phyloP scores from a whole-genome alignment of 2,797 vertebrate genomes.

The Sebastes hopkinsi region DNA sequence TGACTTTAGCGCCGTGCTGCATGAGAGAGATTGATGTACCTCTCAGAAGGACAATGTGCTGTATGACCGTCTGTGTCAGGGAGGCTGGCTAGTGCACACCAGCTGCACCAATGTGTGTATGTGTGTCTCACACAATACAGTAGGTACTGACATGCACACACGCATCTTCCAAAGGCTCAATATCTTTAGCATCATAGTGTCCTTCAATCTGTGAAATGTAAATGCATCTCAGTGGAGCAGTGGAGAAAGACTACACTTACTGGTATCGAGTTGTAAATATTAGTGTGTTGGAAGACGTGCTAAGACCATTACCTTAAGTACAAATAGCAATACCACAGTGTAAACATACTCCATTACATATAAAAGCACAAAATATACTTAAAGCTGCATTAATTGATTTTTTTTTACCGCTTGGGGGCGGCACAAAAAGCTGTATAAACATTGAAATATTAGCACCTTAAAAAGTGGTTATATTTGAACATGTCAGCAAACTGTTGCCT shows the following conservation, averaged over 20 bases:
- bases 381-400: background rate
- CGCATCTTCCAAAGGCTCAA: background rate
- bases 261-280: background rate
- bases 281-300: background rate
- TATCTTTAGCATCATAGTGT: background rate
- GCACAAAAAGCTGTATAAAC: background rate
- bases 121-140: background rate
- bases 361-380: background rate
- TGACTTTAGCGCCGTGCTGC: constrained; percentile 71
- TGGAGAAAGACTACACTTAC: background rate
- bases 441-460: background rate
- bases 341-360: background rate
- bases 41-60: constrained; percentile 70
- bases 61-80: constrained; percentile 55
- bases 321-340: background rate
- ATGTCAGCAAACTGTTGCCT: background rate
- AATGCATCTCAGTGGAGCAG: background rate
- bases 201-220: background rate
- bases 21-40: constrained; percentile 79
- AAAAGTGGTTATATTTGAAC: background rate
- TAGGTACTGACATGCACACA: background rate
- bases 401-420: background rate
- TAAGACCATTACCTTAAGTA: background rate
- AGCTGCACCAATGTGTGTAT: constrained; percentile 16
- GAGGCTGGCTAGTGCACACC: constrained; percentile 33